A percentile compares a stretch with the other conserved stretches of the same genome.
Conservation (phyloP, 2,113 vertebrate species). For the Triplophysa tibetana region DNA sequence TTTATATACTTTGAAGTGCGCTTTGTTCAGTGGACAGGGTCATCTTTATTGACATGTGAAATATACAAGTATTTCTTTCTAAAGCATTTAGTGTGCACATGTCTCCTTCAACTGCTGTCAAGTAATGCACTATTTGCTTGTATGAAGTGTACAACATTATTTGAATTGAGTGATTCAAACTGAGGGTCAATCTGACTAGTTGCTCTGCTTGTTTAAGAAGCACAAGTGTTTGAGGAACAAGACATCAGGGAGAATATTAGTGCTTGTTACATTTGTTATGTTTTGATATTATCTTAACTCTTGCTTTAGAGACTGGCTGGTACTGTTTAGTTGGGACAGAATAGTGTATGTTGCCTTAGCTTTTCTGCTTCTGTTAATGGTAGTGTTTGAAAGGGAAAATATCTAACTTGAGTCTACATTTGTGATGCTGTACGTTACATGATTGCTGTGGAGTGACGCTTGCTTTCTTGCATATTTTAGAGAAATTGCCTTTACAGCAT, state of each 20-base stretch:
- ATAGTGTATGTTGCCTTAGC: conserved; percentile 68
- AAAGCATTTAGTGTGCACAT: conserved; percentile 18
- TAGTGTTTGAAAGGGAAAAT: conserved; percentile 54
- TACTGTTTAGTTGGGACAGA: not conserved
- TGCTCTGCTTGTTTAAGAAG: conserved; percentile 48
- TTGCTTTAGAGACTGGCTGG: not conserved
- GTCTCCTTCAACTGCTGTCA: conserved; percentile 12
- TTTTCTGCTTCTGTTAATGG: conserved; percentile 62
- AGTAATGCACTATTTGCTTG: conserved; percentile 8
- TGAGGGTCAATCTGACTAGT: conserved; percentile 43
- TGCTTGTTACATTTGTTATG: not conserved
- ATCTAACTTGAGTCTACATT: conserved; percentile 61
- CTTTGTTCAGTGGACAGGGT: conserved; percentile 43
- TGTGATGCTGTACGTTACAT: conserved; percentile 53
- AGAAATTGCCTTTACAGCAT: conserved; percentile 52
- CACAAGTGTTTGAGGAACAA: conserved; percentile 49
- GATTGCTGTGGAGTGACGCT: conserved; percentile 54
- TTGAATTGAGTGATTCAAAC: conserved; percentile 50
- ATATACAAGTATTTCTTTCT: conserved; percentile 24
- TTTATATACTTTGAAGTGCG: conserved; percentile 36
- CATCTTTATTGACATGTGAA: conserved; percentile 63
- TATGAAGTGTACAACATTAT: conserved; percentile 32
- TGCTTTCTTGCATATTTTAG: conserved; percentile 42
- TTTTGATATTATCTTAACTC: not conserved
- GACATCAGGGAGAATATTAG: not conserved